phyloP scores from a whole-genome alignment of 2,113 vertebrate genomes.

The Lipophrys pholis region DNA sequence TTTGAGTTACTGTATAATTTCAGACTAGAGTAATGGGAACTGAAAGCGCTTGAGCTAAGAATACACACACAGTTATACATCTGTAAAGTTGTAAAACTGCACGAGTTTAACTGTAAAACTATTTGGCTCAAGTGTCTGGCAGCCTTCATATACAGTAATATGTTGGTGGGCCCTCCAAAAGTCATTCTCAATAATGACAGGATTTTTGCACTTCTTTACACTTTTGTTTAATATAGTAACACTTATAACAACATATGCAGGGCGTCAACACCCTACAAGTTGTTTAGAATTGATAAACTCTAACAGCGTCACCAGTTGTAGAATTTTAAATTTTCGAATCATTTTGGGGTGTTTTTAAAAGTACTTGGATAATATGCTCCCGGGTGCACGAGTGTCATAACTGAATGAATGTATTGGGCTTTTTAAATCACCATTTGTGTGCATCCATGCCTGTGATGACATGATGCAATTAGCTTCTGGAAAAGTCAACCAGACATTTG shows the following conservation, averaged over 20 bases:
- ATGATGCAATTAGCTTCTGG: slow-evolving; percentile 19
- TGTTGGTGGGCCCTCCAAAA: no score
- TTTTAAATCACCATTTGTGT: slow-evolving; percentile 9
- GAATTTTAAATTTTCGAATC: not conserved
- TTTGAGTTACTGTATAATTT: no score
- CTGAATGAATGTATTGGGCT: not conserved
- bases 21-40: no score
- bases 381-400: not conserved
- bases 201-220: no score
- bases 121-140: no score
- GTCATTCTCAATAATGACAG: no score
- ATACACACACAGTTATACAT: no score
- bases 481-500: slow-evolving; percentile 11
- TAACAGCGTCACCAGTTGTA: not conserved
- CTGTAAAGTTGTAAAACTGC: no score
- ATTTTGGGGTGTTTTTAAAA: not conserved
- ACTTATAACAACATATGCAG: slow-evolving; percentile 10
- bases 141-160: no score
- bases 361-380: not conserved
- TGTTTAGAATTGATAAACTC: not conserved
- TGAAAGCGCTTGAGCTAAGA: no score
- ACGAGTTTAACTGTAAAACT: no score
- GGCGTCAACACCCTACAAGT: not conserved
- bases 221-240: not conserved
- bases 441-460: slow-evolving; percentile 7